Evolutionary conservation across 2,113 vertebrate genomes (phyloP), one percentile per base, ranked within the genome.

Genomic region (Oceanites oceanicus): DNA sequence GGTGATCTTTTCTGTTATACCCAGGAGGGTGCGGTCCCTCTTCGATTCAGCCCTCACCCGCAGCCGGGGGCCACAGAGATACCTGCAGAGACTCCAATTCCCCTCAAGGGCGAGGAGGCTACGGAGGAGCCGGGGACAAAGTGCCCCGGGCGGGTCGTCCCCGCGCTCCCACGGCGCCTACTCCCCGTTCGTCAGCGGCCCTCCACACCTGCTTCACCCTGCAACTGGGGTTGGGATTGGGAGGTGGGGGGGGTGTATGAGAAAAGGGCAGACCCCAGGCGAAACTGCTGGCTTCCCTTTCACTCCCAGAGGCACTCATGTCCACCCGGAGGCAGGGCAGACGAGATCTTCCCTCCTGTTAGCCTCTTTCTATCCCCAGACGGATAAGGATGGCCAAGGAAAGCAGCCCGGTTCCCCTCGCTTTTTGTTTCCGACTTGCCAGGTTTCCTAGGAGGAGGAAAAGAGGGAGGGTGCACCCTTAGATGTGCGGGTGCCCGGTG

Each of bases 91-190:
- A 38, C n/a, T 85, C 36, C n/a, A 52, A 14, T 50, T 81, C 14
- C 12, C 15, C 11, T 74, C n/a, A 75, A 55, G 26, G 30, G 22
- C 1, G 2, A 95, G 30, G 7, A 62, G 20, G 25, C 11, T 56
- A 6, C 6, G 5, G 8, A 53, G 13, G 2, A 16, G 6, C 16
- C 0, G 1, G 36, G 19, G 6, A 30, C 3, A 61, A 87, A 78
- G 9, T 55, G 3, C 3, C 5, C 29, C 22, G 6, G 6, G 8
- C 0, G 0, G 34, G 9, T 56, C 2, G 0, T 45, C 6, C 12
- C 9, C 1, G 1, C 1, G 0, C 4, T 72, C 23, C 20, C 26
- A 42, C 1, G 0, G 17, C 2, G 0, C 19, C 22, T 29, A 11
- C 19, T 44, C 5, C 2, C 4, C 4, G 3, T 5, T 53, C 13